Evolutionary conservation across 2,797 vertebrate species (phyloP).

Genomic region (Jordanella pulchra): DNA sequence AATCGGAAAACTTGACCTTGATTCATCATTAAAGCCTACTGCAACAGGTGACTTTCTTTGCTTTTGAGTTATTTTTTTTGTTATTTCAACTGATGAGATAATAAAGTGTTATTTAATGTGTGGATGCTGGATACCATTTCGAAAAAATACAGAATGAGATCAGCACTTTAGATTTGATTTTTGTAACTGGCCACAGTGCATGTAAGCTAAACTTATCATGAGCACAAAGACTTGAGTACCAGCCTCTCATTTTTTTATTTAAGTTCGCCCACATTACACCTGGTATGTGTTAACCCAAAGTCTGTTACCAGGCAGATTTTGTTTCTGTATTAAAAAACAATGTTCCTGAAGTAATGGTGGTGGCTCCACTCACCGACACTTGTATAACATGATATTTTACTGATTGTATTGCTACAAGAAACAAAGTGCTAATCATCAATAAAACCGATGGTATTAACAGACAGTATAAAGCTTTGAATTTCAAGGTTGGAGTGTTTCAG

Average conservation of each 20-base stretch:
- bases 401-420: conserved; percentile 26
- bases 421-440: conserved; percentile 38
- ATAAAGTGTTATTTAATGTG: conserved; percentile 20
- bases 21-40: conserved; percentile 73
- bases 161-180: conserved; percentile 38
- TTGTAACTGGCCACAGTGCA: conserved; percentile 8
- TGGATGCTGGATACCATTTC: conserved; percentile 14
- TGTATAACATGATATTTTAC: conserved; percentile 1
- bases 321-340: not conserved
- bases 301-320: conserved; percentile 16
- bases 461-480: conserved; percentile 25
- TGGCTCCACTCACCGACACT: conserved; percentile 21
- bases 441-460: conserved; percentile 11
- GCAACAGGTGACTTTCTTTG: conserved; percentile 31
- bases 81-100: conserved; percentile 26
- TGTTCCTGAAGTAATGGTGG: not conserved
- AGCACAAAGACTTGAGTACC: not conserved
- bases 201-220: conserved; percentile 3
- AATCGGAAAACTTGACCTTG: conserved; percentile 35
- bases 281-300: conserved; percentile 21
- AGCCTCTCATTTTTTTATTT: not conserved
- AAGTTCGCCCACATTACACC: not conserved
- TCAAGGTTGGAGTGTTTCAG: conserved; percentile 27
- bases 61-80: conserved; percentile 38
- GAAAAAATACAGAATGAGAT: conserved; percentile 12